Conservation (phyloP, 2,113 vertebrate species). For the Sorex fumeus region DNA sequence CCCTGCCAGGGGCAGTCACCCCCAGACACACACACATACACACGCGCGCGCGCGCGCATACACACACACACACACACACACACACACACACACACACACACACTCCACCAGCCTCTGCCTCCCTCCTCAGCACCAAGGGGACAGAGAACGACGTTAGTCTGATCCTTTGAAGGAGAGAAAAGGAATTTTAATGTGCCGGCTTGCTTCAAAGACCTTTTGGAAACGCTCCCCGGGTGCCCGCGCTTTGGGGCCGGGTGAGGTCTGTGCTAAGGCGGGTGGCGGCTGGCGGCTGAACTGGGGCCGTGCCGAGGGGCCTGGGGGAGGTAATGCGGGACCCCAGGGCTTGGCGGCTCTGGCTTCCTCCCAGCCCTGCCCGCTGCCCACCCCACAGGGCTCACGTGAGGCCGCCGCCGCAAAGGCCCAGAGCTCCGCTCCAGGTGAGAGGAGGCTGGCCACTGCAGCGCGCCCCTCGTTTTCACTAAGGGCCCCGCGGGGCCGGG, state of each 20-base stretch:
- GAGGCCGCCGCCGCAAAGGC: conserved; percentile 45
- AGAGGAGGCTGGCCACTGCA: not conserved
- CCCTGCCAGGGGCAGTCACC: conserved; percentile 70
- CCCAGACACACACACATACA: not conserved
- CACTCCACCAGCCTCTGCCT: not conserved
- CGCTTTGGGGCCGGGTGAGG: not conserved
- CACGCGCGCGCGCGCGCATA: no score
- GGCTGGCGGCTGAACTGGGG: not conserved
- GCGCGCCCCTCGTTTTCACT: conserved; percentile 8
- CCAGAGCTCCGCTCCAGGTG: conserved; percentile 19
- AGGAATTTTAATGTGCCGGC: not conserved
- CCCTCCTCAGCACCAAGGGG: not conserved
- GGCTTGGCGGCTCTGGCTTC: not conserved
- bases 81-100: conserved; percentile 65
- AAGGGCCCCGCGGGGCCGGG: not conserved
- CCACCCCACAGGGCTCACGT: conserved; percentile 26
- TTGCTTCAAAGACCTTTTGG: not conserved
- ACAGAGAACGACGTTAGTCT: not conserved
- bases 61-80: no score
- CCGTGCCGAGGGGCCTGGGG: not conserved
- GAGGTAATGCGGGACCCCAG: not conserved
- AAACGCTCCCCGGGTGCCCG: not conserved
- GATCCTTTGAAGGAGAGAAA: conserved; percentile 43
- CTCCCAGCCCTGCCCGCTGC: not conserved
- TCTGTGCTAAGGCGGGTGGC: not conserved